phyloP scores from a whole-genome alignment of 2,888 invertebrate species.

The Acholoe squamosa region DNA sequence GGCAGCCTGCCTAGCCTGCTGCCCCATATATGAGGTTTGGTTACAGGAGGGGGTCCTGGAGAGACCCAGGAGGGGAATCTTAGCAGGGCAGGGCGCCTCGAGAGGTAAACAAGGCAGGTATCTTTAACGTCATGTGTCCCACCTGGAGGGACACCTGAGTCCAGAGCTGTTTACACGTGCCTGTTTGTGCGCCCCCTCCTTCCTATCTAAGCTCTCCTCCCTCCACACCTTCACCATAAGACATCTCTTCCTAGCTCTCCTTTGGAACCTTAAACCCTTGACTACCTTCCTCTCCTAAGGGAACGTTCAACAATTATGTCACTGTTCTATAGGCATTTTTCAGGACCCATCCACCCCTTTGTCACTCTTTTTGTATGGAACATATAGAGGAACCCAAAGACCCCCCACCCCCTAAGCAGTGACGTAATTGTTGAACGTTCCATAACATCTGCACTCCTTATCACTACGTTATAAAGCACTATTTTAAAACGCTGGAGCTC shows the following conservation, averaged over 20 bases:
- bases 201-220: neutral
- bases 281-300: too few species aligned
- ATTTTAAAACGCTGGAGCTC: too few species aligned
- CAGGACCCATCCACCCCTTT: too few species aligned
- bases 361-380: too few species aligned
- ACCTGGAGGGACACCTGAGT: slow-evolving; percentile 2
- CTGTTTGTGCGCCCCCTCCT: neutral
- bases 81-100: neutral
- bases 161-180: neutral
- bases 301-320: too few species aligned
- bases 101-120: slow-evolving; percentile 3
- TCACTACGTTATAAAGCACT: too few species aligned
- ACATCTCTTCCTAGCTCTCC: neutral
- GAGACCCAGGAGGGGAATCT: neutral
- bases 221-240: neutral
- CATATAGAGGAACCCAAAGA: too few species aligned
- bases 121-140: neutral
- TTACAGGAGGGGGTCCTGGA: slow-evolving; percentile 10
- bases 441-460: too few species aligned
- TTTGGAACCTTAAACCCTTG: neutral
- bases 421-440: too few species aligned
- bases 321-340: too few species aligned
- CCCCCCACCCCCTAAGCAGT: too few species aligned
- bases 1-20: neutral
- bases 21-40: slow-evolving; percentile 2